Percentiles rank a stretch among this genome's conserved stretches.
phyloP scores from a whole-genome alignment of 2,888 invertebrate species.

The Linnaemya tessellans region DNA sequence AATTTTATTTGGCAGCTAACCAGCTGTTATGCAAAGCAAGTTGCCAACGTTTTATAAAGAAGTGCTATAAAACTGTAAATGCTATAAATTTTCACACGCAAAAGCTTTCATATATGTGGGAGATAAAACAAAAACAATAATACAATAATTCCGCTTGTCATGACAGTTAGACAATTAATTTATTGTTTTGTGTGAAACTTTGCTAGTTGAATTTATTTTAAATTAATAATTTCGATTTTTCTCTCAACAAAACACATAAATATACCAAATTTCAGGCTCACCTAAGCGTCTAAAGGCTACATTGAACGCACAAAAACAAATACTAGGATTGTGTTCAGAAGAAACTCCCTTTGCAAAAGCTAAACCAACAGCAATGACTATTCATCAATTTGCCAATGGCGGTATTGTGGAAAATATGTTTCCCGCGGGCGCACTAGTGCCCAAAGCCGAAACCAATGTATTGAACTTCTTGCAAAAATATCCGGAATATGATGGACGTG shows the following conservation, averaged over 20 bases:
- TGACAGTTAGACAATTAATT: slow-evolving; percentile 60
- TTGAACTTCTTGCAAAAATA: slow-evolving; percentile 93
- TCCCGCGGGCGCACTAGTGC: slow-evolving; percentile 93
- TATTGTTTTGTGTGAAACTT: slow-evolving; percentile 53
- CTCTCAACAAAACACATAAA: background rate
- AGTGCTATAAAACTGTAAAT: background rate
- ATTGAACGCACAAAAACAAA: slow-evolving; percentile 41
- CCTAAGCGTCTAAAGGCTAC: background rate
- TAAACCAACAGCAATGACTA: slow-evolving; percentile 44
- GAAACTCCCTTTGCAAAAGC: slow-evolving; percentile 38
- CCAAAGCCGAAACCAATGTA: slow-evolving; percentile 97
- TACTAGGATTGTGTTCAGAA: slow-evolving; percentile 55
- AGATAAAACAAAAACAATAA: slow-evolving; percentile 58
- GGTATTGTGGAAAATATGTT: slow-evolving; percentile 86
- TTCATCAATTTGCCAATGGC: slow-evolving; percentile 61
- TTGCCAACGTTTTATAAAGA: background rate
- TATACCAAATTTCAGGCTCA: slow-evolving; percentile 36
- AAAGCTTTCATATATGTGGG: slow-evolving; percentile 15
- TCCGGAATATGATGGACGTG: slow-evolving; percentile 95
- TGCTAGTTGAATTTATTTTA: slow-evolving; percentile 46
- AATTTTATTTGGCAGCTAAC: background rate
- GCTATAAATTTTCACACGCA: background rate
- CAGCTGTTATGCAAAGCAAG: slow-evolving; percentile 43
- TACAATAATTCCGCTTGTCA: slow-evolving; percentile 71
- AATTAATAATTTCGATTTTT: slow-evolving; percentile 19